Evolutionary conservation across 2,888 invertebrate genomes (phyloP).

Genomic region (Sarcophaga variegata): DNA sequence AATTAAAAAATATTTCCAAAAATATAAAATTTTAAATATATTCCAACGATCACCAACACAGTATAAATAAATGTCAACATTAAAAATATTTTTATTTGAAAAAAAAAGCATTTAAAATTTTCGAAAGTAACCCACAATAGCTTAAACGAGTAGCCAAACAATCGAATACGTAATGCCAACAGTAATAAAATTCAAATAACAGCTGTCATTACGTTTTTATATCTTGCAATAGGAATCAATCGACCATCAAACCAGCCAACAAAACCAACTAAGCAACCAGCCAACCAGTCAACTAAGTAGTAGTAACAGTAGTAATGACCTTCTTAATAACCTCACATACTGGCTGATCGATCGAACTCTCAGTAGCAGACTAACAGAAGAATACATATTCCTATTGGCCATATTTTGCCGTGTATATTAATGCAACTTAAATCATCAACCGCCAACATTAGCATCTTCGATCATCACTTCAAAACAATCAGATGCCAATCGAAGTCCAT

Average conservation of each 20-base stretch:
- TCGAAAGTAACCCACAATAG: not conserved
- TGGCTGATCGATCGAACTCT: slow-evolving; percentile 1
- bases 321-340: slow-evolving; percentile 48
- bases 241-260: not conserved
- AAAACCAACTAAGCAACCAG: not conserved
- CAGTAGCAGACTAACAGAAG: not conserved
- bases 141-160: not conserved
- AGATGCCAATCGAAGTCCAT: slow-evolving; percentile 49
- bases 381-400: slow-evolving; percentile 27
- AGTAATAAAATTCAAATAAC: not conserved
- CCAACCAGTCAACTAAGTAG: not conserved
- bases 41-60: no score
- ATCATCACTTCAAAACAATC: slow-evolving; percentile 47
- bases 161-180: not conserved
- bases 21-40: no score
- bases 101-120: not conserved
- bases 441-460: slow-evolving; percentile 44
- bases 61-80: not conserved
- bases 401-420: slow-evolving; percentile 11
- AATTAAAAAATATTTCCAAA: no score
- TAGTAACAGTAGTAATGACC: slow-evolving; percentile 42
- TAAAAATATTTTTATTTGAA: not conserved
- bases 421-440: slow-evolving; percentile 26
- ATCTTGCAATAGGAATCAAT: no score
- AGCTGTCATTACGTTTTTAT: slow-evolving; percentile 18